Evolutionary conservation across 2,797 vertebrate species (phyloP).

Genomic region (Melanotaenia trifasciata): DNA sequence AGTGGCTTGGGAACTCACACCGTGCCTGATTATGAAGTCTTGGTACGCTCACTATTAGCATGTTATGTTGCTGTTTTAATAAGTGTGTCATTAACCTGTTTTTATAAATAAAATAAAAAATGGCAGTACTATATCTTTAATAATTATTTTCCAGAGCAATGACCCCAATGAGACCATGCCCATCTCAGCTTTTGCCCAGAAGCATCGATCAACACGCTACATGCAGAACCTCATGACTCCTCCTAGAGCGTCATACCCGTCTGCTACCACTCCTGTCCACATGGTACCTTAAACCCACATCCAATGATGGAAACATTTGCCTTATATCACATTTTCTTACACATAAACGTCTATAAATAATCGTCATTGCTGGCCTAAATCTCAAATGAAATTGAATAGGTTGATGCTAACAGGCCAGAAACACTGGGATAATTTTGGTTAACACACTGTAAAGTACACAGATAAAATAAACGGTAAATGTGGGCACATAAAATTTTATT

Average conservation of each 20-base stretch:
- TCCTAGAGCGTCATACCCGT: conserved; percentile 88
- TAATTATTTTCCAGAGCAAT: conserved; percentile 87
- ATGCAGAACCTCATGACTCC: conserved; percentile 91
- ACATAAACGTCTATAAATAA: not conserved
- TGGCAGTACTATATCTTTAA: not conserved
- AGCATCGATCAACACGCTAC: conserved; percentile 92
- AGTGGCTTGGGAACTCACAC: conserved; percentile 96
- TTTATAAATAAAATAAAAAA: not conserved
- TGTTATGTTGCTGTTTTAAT: not conserved
- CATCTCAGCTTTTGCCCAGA: conserved; percentile 97
- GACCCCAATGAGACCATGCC: conserved; percentile 99
- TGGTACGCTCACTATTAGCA: conserved; percentile 80
- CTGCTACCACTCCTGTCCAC: conserved; percentile 90
- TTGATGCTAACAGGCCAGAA: not conserved
- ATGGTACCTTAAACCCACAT: conserved; percentile 79
- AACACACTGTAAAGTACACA: not conserved
- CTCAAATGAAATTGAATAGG: not conserved
- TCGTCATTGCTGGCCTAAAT: not conserved
- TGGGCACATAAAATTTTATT: not conserved
- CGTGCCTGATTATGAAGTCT: conserved; percentile 98
- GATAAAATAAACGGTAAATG: not conserved
- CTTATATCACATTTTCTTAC: not conserved
- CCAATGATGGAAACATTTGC: not conserved
- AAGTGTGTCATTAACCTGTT: not conserved
- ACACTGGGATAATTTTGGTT: not conserved